Evolutionary conservation across 2,888 invertebrate species (phyloP).

Genomic region (Cetonia aurata): DNA sequence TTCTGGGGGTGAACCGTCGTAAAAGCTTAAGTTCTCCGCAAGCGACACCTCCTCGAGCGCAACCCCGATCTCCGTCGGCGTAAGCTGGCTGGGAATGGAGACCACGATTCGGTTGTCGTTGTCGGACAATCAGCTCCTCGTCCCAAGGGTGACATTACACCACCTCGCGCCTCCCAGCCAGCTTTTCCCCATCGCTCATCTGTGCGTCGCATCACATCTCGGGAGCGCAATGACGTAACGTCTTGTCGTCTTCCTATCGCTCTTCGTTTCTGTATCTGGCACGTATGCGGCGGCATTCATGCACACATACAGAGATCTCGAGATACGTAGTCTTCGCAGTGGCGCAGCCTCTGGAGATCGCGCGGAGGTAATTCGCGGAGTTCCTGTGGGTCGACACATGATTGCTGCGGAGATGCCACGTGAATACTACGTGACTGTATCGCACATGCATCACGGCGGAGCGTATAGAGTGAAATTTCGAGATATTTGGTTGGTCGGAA

Average conservation of each 20-base stretch:
- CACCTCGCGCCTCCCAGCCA: conserved; percentile 58
- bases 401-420: conserved; percentile 64
- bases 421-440: conserved; percentile 60
- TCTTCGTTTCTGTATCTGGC: neutral
- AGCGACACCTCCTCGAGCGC: conserved; percentile 39
- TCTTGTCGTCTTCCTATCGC: conserved; percentile 57
- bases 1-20: conserved; percentile 36
- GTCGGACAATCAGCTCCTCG: conserved; percentile 62
- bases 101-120: conserved; percentile 61
- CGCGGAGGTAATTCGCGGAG: conserved; percentile 64
- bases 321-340: conserved; percentile 39
- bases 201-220: conserved; percentile 58
- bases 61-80: conserved; percentile 24
- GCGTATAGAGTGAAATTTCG: conserved; percentile 23
- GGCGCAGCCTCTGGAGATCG: conserved; percentile 55
- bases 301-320: conserved; percentile 1
- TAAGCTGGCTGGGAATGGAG: conserved; percentile 48
- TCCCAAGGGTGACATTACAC: conserved; percentile 63
- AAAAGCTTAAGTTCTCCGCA: conserved; percentile 43
- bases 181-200: conserved; percentile 58
- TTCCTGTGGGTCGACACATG: conserved; percentile 63
- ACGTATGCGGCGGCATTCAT: neutral
- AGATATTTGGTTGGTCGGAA: conserved; percentile 20
- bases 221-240: conserved; percentile 53
- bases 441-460: neutral